A percentile compares a stretch with the other conserved stretches of the same genome.
Evolutionary conservation across 2,113 vertebrate species (phyloP).

Genomic region (Ornithorhynchus anatinus): DNA sequence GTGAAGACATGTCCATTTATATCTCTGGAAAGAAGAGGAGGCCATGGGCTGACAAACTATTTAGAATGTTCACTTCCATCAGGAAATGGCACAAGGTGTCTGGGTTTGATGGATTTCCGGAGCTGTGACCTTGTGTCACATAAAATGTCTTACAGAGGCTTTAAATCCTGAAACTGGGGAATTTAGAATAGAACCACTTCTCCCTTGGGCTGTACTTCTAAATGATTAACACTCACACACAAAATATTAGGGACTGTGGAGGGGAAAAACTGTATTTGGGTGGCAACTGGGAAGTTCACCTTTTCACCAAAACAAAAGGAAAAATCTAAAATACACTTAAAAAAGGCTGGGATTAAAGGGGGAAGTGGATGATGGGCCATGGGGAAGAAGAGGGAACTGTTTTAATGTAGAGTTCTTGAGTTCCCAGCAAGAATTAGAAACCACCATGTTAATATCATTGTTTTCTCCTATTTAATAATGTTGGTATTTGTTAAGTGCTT

Average conservation of each 20-base stretch:
- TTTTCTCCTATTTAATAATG: too few relatives aligned
- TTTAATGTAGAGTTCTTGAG: too few relatives aligned
- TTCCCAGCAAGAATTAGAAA: too few relatives aligned
- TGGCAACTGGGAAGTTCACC: too few relatives aligned
- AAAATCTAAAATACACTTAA: too few relatives aligned
- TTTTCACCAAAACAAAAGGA: too few relatives aligned
- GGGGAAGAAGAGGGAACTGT: too few relatives aligned
- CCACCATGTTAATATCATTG: too few relatives aligned
- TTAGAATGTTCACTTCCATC: not conserved
- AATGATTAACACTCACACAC: not conserved
- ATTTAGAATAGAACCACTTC: not conserved
- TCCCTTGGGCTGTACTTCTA: not conserved
- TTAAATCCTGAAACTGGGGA: conserved; percentile 6
- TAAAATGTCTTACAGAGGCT: conserved; percentile 10
- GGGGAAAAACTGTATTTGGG: conserved; percentile 19
- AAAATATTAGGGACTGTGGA: not conserved
- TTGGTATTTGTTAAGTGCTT: too few relatives aligned
- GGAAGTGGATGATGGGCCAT: too few relatives aligned
- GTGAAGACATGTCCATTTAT: not conserved
- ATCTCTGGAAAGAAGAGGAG: conserved; percentile 18
- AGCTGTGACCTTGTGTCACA: not conserved
- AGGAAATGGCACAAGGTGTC: not conserved
- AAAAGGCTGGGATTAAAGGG: too few relatives aligned
- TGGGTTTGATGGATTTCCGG: conserved; percentile 14
- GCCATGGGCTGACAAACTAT: not conserved